Evolutionary conservation across 2,797 vertebrate species (phyloP).

Genomic region (Ibycter americanus): DNA sequence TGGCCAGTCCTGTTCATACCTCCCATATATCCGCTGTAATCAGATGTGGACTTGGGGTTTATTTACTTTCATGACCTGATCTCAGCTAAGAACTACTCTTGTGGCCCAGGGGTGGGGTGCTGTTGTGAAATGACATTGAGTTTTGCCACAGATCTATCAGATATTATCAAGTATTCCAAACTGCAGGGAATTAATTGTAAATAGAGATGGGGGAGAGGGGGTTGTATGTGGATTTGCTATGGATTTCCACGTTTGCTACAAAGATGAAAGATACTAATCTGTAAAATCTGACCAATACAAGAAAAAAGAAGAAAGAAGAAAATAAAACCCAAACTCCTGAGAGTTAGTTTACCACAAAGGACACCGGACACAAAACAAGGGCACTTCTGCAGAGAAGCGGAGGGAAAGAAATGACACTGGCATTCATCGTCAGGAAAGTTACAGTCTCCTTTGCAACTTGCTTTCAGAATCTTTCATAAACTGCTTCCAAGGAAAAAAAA

Average conservation of each 20-base stretch:
- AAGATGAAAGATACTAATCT: background rate
- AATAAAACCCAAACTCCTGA: background rate
- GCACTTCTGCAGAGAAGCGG: background rate
- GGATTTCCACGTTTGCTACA: background rate
- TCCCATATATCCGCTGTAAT: conserved; percentile 69
- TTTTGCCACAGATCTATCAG: background rate
- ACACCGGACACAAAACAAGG: background rate
- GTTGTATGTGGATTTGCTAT: background rate
- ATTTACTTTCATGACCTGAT: conserved; percentile 38
- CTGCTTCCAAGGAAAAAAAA: background rate
- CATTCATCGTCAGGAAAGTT: background rate
- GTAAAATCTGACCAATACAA: background rate
- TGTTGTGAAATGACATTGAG: background rate
- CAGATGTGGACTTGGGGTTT: conserved; percentile 39
- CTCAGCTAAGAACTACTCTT: conserved; percentile 11
- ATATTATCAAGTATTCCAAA: background rate
- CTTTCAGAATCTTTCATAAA: background rate
- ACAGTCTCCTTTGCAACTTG: background rate
- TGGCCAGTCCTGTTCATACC: conserved; percentile 63
- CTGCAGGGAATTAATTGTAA: background rate
- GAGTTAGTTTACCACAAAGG: background rate
- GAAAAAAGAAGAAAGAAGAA: background rate
- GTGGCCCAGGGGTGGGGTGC: background rate
- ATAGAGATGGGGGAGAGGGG: background rate
- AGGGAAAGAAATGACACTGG: background rate